Base-by-base conservation (phyloP, 1,140 invertebrate genomes). In the Papilio machaon region DNA sequence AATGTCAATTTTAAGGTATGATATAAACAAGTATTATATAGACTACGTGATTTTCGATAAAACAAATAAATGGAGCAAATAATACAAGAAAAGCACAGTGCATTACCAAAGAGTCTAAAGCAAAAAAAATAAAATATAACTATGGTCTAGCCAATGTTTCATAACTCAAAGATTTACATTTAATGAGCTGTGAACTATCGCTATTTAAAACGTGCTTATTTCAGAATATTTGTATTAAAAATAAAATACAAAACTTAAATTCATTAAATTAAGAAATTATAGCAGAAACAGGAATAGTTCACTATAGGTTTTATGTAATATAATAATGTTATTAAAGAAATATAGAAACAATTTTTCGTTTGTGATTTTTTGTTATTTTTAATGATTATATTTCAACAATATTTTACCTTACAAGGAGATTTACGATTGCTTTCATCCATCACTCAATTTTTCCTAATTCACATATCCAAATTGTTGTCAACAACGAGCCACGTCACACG, bases 371-470 rank as follows among this genome's bases (percentile, higher is more conserved):
- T 70, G 3, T 30, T 70, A 35, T 70, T 70, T 15, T 11, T 52
- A 75, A 52, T 47, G 11, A 49, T 30, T 75, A 52, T 75, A 75
- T 75, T 47, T 52, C 19, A 82, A 60, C 75, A 77, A 15, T 77
- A 77, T 87, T 92, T 94, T 94, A 94, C 93, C 93, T 94, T 91
- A 92, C 92, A 94, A 89, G 92, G 92, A 85, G 91, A 93, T 85
- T 87, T 91, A 87, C 89, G 91, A 88, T 85, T 90, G 87, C 88
- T 92, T 88, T 93, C 91, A 93, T 94, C 93, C 93, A 94, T 94
- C 83, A 89, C 92, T 93, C 83, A 90, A 85, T 82, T 86, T 85
- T 90, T 84, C 85, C 85, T 91, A 92, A 83, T 88, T 90, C 89
- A 92, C 90, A 92, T 92, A 84, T 89, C 88, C 88, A 85, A 91